phyloP scores from a whole-genome alignment of 2,113 vertebrate genomes.

The Halcyon malimbica region DNA sequence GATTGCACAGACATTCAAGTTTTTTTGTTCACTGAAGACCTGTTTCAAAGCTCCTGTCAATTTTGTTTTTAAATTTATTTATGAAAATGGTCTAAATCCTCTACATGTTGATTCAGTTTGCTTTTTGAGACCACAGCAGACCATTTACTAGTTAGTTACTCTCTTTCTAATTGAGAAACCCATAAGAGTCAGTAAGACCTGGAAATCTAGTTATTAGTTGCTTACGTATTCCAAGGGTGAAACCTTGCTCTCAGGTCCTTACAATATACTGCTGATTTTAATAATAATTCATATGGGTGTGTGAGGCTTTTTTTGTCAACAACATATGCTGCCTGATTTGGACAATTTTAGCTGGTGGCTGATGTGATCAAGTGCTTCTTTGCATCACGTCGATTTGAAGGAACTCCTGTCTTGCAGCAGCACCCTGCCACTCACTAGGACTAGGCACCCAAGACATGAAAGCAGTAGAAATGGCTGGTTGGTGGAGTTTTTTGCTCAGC shows the following conservation, averaged over 20 bases:
- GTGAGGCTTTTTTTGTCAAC: neutral
- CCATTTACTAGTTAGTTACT: slow-evolving; percentile 36
- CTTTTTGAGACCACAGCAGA: slow-evolving; percentile 13
- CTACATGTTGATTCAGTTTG: neutral
- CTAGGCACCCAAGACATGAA: neutral
- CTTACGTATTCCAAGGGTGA: slow-evolving; percentile 58
- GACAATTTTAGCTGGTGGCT: neutral
- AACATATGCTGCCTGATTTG: neutral
- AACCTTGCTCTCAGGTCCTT: slow-evolving; percentile 60
- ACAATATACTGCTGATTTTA: slow-evolving; percentile 53
- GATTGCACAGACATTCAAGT: slow-evolving; percentile 1
- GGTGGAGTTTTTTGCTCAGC: neutral
- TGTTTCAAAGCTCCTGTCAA: slow-evolving; percentile 1
- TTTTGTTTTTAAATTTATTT: slow-evolving; percentile 44
- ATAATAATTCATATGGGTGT: slow-evolving; percentile 50
- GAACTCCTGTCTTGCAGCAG: neutral
- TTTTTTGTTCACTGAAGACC: neutral
- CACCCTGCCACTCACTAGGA: neutral
- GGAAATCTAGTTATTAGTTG: slow-evolving; percentile 63
- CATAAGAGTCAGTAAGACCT: slow-evolving; percentile 5
- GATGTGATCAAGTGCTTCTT: neutral
- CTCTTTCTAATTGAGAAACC: slow-evolving; percentile 40
- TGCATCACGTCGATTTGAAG: neutral
- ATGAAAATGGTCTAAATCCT: slow-evolving; percentile 19
- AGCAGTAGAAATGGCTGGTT: neutral